Evolutionary conservation across 2,888 invertebrate species (phyloP).

Genomic region (Oligia strigilis): DNA sequence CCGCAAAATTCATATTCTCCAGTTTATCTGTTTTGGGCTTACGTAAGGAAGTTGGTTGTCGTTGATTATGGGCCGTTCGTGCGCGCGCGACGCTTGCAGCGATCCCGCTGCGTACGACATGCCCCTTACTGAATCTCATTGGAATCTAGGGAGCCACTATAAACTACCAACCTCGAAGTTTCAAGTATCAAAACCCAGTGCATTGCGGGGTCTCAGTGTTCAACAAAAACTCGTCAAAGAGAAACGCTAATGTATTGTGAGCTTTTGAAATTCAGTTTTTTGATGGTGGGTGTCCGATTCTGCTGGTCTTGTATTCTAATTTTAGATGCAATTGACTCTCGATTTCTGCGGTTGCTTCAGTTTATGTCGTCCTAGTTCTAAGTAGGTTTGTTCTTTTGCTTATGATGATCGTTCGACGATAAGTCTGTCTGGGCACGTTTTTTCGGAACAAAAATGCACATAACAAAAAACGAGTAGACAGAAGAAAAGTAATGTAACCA

Average conservation of each 20-base stretch:
- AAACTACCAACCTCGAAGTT: conserved; percentile 40
- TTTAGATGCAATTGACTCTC: conserved; percentile 67
- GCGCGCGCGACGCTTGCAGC: conserved; percentile 69
- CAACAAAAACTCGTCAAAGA: conserved; percentile 2
- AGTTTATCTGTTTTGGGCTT: conserved; percentile 67
- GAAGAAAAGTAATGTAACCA: background rate
- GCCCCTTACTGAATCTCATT: conserved; percentile 68
- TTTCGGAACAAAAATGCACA: background rate
- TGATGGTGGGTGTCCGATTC: conserved; percentile 32
- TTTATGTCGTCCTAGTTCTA: conserved; percentile 51
- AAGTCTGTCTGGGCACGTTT: background rate
- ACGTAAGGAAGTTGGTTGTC: conserved; percentile 75
- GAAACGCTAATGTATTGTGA: conserved; percentile 46
- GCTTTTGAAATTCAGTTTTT: conserved; percentile 41
- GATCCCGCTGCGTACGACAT: conserved; percentile 72
- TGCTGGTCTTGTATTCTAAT: conserved; percentile 63
- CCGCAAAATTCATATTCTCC: conserved; percentile 66
- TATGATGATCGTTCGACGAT: conserved; percentile 14
- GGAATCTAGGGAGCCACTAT: conserved; percentile 56
- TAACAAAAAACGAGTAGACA: background rate
- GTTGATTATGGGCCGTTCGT: conserved; percentile 77
- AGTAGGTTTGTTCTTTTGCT: conserved; percentile 48
- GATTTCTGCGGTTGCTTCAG: conserved; percentile 64
- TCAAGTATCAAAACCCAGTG: conserved; percentile 29
- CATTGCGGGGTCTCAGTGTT: conserved; percentile 48